phyloP scores from a whole-genome alignment of 2,888 invertebrate species.

The Cetonia aurata region DNA sequence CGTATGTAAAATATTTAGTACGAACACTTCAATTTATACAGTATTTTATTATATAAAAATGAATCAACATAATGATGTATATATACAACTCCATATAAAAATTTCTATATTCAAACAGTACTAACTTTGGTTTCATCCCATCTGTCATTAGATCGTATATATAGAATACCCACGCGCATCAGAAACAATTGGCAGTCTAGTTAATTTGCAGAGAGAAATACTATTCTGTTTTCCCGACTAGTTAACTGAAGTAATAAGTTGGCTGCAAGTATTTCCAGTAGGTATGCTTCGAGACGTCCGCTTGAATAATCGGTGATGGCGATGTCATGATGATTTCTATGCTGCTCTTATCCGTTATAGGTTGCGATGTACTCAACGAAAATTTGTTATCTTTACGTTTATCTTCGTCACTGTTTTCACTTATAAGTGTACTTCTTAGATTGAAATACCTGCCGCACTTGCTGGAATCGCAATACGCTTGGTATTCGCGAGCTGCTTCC shows the following conservation, averaged over 20 bases:
- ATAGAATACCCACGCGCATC: neutral
- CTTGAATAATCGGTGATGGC: constrained; percentile 56
- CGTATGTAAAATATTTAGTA: constrained; percentile 15
- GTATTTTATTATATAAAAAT: constrained; percentile 10
- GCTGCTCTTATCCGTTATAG: constrained; percentile 37
- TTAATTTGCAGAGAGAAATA: constrained; percentile 1
- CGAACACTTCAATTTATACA: constrained; percentile 18
- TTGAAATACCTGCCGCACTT: constrained; percentile 50
- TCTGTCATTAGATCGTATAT: neutral
- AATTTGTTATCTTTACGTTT: constrained; percentile 16
- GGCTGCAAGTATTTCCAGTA: constrained; percentile 74
- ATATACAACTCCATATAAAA: constrained; percentile 8
- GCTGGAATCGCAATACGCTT: constrained; percentile 65
- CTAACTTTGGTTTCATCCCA: constrained; percentile 30
- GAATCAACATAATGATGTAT: neutral
- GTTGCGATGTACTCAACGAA: constrained; percentile 8
- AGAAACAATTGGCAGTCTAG: constrained; percentile 36
- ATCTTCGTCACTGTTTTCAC: constrained; percentile 25
- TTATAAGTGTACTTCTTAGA: constrained; percentile 30
- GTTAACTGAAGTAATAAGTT: constrained; percentile 70
- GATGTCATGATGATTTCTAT: constrained; percentile 53
- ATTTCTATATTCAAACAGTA: constrained; percentile 15
- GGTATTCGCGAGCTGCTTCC: constrained; percentile 76
- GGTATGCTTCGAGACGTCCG: constrained; percentile 56
- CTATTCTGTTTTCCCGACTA: neutral